phyloP scores from a whole-genome alignment of 2,113 vertebrate genomes.

The Entosphenus tridentatus region DNA sequence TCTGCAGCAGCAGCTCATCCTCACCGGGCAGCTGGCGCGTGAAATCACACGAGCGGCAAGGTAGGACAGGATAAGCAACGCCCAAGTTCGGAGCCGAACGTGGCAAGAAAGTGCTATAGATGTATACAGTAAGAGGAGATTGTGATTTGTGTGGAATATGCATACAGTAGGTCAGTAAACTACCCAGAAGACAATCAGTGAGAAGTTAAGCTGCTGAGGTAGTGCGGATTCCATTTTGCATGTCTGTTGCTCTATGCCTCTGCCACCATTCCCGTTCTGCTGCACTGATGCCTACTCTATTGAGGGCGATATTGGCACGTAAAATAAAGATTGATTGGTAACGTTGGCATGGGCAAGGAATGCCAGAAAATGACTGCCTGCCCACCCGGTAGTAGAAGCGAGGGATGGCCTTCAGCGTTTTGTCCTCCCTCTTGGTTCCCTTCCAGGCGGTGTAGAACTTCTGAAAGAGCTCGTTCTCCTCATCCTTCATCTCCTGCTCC shows the following conservation, averaged over 20 bases:
- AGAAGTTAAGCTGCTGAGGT: neutral
- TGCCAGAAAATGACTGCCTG: neutral
- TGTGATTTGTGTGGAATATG: neutral
- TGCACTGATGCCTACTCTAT: too few relatives aligned
- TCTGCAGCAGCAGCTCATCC: constrained; percentile 81
- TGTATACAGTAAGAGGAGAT: neutral
- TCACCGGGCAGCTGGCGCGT: constrained; percentile 57
- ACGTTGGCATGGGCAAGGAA: too few relatives aligned
- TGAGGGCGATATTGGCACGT: too few relatives aligned
- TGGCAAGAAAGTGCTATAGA: neutral
- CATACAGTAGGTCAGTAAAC: neutral
- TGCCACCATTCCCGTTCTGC: too few relatives aligned
- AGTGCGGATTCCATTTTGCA: too few relatives aligned
- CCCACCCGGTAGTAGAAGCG: constrained; percentile 86
- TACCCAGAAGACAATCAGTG: neutral
- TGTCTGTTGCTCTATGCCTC: too few relatives aligned
- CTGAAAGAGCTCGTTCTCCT: constrained; percentile 64
- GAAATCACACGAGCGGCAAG: neutral
- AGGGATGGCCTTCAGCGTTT: constrained; percentile 50
- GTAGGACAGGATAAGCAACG: neutral
- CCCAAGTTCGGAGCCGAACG: neutral
- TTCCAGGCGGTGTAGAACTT: constrained; percentile 78
- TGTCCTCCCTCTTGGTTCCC: constrained; percentile 32
- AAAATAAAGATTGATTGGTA: too few relatives aligned
- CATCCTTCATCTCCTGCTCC: constrained; percentile 58